These are phyloP conservation scores for Cacatua alba DNA, from an alignment of 2,113 vertebrate genomes.

Conservation along the genomic window DNA sequence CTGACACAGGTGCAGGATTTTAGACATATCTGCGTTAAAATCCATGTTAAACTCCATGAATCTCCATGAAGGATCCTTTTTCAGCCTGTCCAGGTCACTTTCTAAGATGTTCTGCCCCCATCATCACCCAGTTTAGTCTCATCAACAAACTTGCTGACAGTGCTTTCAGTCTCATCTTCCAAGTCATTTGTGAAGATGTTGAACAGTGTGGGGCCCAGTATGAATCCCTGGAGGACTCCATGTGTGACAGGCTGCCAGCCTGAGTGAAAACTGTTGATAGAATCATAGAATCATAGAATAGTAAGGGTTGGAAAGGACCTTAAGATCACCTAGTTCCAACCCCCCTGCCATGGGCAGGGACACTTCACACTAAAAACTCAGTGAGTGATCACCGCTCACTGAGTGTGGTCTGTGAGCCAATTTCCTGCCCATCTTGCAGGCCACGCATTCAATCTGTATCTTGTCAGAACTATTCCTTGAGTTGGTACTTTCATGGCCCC, in stretches of 20 bases:
- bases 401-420: not conserved
- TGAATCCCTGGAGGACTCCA: not conserved
- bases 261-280: not conserved
- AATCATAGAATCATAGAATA: too few species aligned
- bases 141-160: not conserved
- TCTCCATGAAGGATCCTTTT: not conserved
- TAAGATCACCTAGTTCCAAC: too few species aligned
- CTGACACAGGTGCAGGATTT: not conserved
- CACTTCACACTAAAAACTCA: too few species aligned
- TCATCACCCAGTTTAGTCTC: not conserved
- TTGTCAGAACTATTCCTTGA: not conserved
- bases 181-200: not conserved
- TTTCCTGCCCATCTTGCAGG: not conserved
- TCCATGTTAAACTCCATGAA: not conserved
- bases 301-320: too few species aligned
- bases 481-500: not conserved
- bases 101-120: not conserved
- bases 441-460: not conserved
- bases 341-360: too few species aligned
- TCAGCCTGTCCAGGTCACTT: not conserved
- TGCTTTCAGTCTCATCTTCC: not conserved
- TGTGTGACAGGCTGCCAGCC: not conserved
- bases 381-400: too few species aligned
- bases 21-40: accelerated
- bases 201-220: not conserved